Evolutionary conservation across 92 coral and sea anemone genomes (phyloP), one percentile per base, ranked within the genome.

Genomic region (Zoanthus gigantus): DNA sequence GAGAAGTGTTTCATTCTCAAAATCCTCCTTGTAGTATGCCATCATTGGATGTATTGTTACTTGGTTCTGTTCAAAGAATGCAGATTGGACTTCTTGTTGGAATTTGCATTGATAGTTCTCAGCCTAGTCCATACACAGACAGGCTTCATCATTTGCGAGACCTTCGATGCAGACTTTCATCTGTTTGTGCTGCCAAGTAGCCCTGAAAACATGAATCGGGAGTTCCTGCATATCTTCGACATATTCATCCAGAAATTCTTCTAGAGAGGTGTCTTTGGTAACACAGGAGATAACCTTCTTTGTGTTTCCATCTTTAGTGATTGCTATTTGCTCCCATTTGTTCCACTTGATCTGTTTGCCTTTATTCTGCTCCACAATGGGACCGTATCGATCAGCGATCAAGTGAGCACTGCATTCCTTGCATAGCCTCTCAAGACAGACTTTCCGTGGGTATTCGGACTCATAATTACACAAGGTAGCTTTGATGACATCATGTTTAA

Each of bases 11-110:
- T 79, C 74, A 87, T 79, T 87, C 44, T 78, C 86, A 46, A 78
- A 13, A 61, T 71, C 18, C 76, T 87, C 66, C 29, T 69, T 87
- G 87, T 67, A 87, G 47, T 87, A 87, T 53, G 86, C 87, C 86
- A 87, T 87, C 87, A 87, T 79, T 29, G 90, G 79, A 52, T 87
- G 90, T 23, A 79, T 77, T 79, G 50, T 61, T 16, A 88, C 90
- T 34, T 88, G 90, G 63, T 79, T 80, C 68, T 79, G 90, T 68
- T 61, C 68, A 61, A 61, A 61, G 68, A 61, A 61, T 16, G 68
- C 74, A 30, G 74, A 69, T 12, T 29, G 74, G 45, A 69, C 68
- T 61, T 61, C 68, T 61, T 45, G 67, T 42, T 84, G 81, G 44
- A 69, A 71, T n/a, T 31, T 69, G 45, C 88, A 84, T n/a, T 50